These are phyloP conservation scores for Heliocidaris tuberculata DNA, from an alignment of 35 echinoderm and acorn worm genomes.

Conservation along the genomic window DNA sequence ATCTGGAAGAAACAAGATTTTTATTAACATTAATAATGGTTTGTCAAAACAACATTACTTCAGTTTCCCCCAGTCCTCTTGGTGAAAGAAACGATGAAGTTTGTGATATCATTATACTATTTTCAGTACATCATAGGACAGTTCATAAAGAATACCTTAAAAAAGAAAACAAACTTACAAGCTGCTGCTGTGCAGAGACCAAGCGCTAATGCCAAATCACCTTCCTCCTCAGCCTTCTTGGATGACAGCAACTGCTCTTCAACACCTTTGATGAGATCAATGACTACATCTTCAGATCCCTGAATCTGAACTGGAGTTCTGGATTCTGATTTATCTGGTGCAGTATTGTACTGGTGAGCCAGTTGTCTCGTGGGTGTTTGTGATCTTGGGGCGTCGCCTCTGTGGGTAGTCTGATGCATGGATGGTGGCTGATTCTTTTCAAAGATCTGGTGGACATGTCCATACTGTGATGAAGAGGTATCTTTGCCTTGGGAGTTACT, in stretches of 20 bases:
- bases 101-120: neutral
- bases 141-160: neutral
- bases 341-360: neutral
- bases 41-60: too few relatives aligned
- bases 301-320: neutral
- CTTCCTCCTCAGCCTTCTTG: conserved; percentile 42
- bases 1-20: too few relatives aligned
- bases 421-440: neutral
- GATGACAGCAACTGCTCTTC: conserved; percentile 44
- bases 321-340: neutral
- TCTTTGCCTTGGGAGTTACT: neutral
- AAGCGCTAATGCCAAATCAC: conserved; percentile 66
- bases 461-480: neutral
- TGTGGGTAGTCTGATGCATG: neutral
- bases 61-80: too few relatives aligned
- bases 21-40: too few relatives aligned
- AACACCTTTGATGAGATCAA: conserved; percentile 35
- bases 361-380: neutral
- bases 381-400: neutral
- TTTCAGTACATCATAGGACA: neutral
- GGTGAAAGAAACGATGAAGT: neutral
- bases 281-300: conserved; percentile 24
- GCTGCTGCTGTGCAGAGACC: conserved; percentile 58
- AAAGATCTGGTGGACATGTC: conserved; percentile 4
- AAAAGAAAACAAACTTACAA: conserved; percentile 43